Evolutionary conservation across 2,888 invertebrate species (phyloP), one percentile per base, ranked within the genome.

Genomic region (Thecocarcelia acutangulata): DNA sequence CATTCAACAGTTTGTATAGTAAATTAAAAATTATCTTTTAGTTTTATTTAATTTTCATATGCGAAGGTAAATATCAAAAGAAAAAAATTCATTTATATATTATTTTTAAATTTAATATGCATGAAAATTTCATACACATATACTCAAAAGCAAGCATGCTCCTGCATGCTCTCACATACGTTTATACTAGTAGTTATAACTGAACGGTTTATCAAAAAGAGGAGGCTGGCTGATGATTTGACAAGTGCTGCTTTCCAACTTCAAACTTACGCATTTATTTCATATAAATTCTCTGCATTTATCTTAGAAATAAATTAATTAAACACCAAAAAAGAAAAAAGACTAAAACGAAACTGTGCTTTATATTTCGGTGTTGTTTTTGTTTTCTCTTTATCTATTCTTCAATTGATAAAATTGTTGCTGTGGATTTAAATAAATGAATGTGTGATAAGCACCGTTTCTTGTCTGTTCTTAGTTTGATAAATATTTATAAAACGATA

Each of bases 1-100:
- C 61, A 76, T 76, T 81, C 76, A 81, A 76, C 80, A 81, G 76
- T 81, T 81, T 76, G 76, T 76, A 61, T 61, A 76, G 72, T 81
- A 76, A 76, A 81, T 81, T 81, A 76, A 76, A 33, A 81, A 76
- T 72, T 72, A 76, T 76, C 68, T 81, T 42, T 66, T 44, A n/a
- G 33, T 33, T 54, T 63, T 50, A 40, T 56, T 73, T 48, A 15
- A 33, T 33, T 40, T 28, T 64, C 17, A 13, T 64, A 6, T 17
- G 19, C 24, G 42, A 9, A 69, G 44, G 68, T 52, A 52, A 76
- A 68, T 37, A 61, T 68, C 24, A 54, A 54, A 61, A 44, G 5
- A 19, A 40, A 15, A 46, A 46, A 0, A n/a, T 15, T 5, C 15
- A n/a, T 46, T 6, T 46, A 33, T 17, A 28, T 52, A 13, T 48